Base-by-base conservation (phyloP, 1,140 invertebrate genomes). In the Leptinotarsa texana region DNA sequence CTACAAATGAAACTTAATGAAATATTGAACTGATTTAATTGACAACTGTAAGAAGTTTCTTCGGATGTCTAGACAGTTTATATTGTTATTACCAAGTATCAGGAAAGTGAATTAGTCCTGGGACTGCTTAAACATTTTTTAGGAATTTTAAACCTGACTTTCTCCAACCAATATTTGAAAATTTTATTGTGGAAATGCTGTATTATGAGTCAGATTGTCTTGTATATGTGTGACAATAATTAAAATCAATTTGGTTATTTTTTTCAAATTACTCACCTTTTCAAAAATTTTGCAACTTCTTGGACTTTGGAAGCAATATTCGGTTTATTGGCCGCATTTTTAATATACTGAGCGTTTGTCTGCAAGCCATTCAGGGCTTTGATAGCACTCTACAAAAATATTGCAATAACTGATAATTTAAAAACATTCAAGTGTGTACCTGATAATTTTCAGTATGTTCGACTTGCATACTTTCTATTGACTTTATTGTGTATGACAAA, bases 311-410 rank as follows among this genome's bases (percentile, higher is more conserved):
- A 76, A 62, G 63, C 72, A 24, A 72, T 75, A 42, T 75, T 74
- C 24, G 75, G 74, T 69, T 80, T 79, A 71, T 71, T 72, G 22
- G 73, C 75, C n/a, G 72, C 47, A 63, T 78, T 75, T 80, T 80
- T 80, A 61, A 83, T 74, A 75, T 84, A 83, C 27, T 83, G 68
- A 2, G 78, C 82, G 74, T 84, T 84, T 69, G 78, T 84, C 77
- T 84, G 83, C 63, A 84, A 76, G 13, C 49, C 73, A 78, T 83
- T 84, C n/a, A 84, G 77, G 13, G 80, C 75, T 21, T 80, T 73
- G 62, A 84, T 80, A 21, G 82, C 80, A 15, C 75, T 78, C 83
- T 84, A 69, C 72, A 78, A 79, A 68, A 73, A 73, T 71, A 22
- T n/a, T 13, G n/a, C 22, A 24, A 67, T 24, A 8, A 67, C 42